Percentiles rank a stretch among this genome's conserved stretches.
phyloP scores from a whole-genome alignment of 2,797 vertebrate species.

The Eulemur coronatus region DNA sequence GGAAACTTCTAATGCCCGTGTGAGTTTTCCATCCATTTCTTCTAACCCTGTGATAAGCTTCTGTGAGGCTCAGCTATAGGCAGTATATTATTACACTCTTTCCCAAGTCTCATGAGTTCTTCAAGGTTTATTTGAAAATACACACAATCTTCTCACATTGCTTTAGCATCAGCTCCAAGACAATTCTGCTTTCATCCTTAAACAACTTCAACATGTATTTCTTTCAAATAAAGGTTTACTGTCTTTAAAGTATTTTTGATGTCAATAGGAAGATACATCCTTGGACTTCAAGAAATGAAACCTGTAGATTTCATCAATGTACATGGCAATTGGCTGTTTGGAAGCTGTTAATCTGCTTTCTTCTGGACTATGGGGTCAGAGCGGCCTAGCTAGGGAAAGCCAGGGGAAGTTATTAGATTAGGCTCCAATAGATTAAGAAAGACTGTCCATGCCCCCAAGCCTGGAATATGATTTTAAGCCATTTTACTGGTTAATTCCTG shows the following conservation, averaged over 20 bases:
- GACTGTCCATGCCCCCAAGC: neutral
- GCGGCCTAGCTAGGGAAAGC: neutral
- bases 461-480: neutral
- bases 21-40: neutral
- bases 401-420: neutral
- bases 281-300: neutral
- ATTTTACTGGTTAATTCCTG: neutral
- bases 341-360: neutral
- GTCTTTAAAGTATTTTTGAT: neutral
- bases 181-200: neutral
- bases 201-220: neutral
- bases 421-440: neutral
- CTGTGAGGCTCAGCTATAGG: neutral
- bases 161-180: neutral
- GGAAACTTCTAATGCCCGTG: neutral
- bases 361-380: neutral
- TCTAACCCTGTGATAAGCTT: neutral
- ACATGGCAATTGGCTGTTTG: neutral
- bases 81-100: neutral
- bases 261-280: neutral
- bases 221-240: slow-evolving; percentile 20
- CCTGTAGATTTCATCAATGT: neutral
- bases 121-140: slow-evolving; percentile 17
- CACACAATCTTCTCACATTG: neutral
- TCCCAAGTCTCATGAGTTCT: neutral